Evolutionary conservation across 2,797 vertebrate genomes (phyloP).

Genomic region (Epinephelus coioides): DNA sequence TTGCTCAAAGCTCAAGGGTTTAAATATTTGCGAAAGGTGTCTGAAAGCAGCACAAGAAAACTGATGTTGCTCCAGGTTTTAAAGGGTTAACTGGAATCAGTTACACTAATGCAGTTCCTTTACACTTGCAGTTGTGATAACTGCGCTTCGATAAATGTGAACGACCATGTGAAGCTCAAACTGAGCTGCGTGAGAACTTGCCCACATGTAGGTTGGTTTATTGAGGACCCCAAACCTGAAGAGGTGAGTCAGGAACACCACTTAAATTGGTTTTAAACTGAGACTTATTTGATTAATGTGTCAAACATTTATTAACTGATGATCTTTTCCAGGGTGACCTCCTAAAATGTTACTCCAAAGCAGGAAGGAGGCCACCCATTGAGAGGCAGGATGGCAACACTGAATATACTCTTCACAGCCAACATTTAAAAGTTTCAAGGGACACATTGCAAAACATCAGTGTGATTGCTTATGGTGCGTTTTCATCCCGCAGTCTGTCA

Average conservation of each 20-base stretch:
- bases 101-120: constrained; percentile 4
- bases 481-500: constrained; percentile 7
- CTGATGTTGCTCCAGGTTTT: too few relatives aligned
- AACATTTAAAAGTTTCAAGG: constrained; percentile 51
- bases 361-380: constrained; percentile 53
- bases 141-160: constrained; percentile 70
- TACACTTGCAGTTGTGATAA: constrained; percentile 79
- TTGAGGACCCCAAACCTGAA: constrained; percentile 70
- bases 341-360: constrained; percentile 63
- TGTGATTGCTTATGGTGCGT: constrained; percentile 80
- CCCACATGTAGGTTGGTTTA: constrained; percentile 82
- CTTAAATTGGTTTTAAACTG: background rate
- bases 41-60: too few relatives aligned
- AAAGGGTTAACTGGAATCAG: background rate
- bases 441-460: constrained; percentile 61
- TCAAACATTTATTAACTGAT: constrained; percentile 5
- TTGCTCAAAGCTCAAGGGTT: too few relatives aligned
- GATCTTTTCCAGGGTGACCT: constrained; percentile 64
- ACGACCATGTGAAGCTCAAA: constrained; percentile 65
- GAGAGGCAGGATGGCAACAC: constrained; percentile 65
- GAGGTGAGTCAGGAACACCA: constrained; percentile 65
- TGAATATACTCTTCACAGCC: constrained; percentile 63
- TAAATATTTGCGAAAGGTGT: too few relatives aligned
- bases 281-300: background rate
- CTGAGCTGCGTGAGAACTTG: constrained; percentile 78